phyloP scores from a whole-genome alignment of 2,888 invertebrate species.

The Cosmia trapezina region DNA sequence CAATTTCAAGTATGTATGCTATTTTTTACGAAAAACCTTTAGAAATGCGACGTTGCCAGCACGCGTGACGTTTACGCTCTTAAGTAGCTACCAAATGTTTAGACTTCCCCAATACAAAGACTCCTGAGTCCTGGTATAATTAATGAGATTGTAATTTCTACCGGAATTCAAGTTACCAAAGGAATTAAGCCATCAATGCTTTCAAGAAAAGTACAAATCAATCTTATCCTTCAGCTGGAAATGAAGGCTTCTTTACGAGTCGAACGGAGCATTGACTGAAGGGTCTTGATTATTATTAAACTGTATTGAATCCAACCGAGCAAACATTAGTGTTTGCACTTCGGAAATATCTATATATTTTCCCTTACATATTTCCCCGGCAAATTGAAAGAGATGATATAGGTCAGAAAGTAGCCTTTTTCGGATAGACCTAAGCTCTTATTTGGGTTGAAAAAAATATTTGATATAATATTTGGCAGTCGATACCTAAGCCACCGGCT shows the following conservation, averaged over 20 bases:
- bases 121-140: neutral
- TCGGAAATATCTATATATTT: conserved; percentile 19
- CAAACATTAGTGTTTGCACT: conserved; percentile 38
- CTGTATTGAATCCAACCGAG: conserved; percentile 27
- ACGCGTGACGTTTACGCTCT: too few relatives aligned
- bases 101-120: too few relatives aligned
- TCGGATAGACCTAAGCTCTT: conserved; percentile 17
- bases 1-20: too few relatives aligned
- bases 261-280: conserved; percentile 30
- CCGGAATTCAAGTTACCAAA: conserved; percentile 7
- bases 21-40: too few relatives aligned
- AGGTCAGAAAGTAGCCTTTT: conserved; percentile 25
- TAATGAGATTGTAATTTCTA: conserved; percentile 23
- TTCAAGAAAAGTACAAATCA: conserved; percentile 43
- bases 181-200: conserved; percentile 9
- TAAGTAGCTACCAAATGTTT: too few relatives aligned
- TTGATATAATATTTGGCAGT: conserved; percentile 44
- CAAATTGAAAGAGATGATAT: conserved; percentile 39
- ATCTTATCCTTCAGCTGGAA: conserved; percentile 36
- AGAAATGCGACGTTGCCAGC: too few relatives aligned
- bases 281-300: conserved; percentile 43
- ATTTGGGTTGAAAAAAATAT: conserved; percentile 36
- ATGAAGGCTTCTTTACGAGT: conserved; percentile 9
- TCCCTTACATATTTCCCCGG: neutral
- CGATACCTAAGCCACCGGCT: conserved; percentile 23